Evolutionary conservation across 2,113 vertebrate species (phyloP).

Genomic region (Gymnobelideus leadbeateri): DNA sequence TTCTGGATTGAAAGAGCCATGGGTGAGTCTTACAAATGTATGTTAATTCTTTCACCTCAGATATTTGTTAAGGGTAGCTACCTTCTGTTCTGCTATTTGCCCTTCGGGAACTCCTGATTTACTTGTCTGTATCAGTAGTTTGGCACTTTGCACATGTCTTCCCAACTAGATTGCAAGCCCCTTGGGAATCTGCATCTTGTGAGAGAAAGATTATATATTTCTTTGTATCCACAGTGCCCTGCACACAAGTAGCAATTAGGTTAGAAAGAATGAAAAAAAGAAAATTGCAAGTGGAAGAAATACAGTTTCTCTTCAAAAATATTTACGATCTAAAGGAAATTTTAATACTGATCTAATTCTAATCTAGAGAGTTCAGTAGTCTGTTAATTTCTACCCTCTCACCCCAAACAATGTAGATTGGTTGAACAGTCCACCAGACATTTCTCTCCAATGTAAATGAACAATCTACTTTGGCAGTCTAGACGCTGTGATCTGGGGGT

Average conservation of each 20-base stretch:
- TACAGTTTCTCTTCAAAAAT: conserved; percentile 54
- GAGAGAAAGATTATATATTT: background rate
- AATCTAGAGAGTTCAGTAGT: conserved; percentile 71
- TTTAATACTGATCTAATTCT: conserved; percentile 57
- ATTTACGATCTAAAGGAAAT: conserved; percentile 73
- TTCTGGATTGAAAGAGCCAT: conserved; percentile 48
- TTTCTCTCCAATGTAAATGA: conserved; percentile 57
- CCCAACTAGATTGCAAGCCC: conserved; percentile 21
- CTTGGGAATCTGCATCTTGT: background rate
- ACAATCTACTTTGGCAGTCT: conserved; percentile 68
- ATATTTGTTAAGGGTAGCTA: conserved; percentile 37
- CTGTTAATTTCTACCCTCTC: conserved; percentile 63
- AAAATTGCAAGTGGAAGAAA: conserved; percentile 70
- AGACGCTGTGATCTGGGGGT: conserved; percentile 49
- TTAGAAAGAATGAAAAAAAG: conserved; percentile 65
- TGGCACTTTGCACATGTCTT: conserved; percentile 15
- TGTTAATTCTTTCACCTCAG: conserved; percentile 63
- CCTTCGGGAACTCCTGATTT: background rate
- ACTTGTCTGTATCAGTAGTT: conserved; percentile 31
- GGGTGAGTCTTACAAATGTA: conserved; percentile 65
- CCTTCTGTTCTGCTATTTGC: conserved; percentile 15
- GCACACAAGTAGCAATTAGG: conserved; percentile 57
- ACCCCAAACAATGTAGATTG: conserved; percentile 66
- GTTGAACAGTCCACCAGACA: conserved; percentile 67
- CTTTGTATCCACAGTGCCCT: conserved; percentile 52